Evolutionary conservation across 2,797 vertebrate species (phyloP), one percentile per base, ranked within the genome.

Genomic region (Cyprinella venusta): DNA sequence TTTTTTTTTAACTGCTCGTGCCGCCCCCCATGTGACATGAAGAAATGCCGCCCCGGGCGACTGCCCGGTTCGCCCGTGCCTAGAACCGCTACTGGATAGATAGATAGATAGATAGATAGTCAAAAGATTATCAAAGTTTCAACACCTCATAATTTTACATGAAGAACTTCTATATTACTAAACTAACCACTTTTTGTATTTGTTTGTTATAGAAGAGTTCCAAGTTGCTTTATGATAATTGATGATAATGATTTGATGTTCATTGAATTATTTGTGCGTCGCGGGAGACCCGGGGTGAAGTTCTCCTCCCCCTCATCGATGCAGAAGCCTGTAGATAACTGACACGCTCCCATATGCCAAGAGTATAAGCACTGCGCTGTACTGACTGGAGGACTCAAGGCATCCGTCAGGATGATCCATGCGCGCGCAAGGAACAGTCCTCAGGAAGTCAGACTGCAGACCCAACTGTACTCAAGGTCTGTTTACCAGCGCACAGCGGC

Each of bases 281-380:
- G 15, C 18, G 48, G 21, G 40, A 63, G 59, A 64, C 26, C 18
- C 5, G 1, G 36, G 50, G 69, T n/a, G 45, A 48, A 30, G 9
- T 65, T 78, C 18, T 67, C 30, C 1, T 15, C 40, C 64, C 77
- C 26, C 77, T 69, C 48, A 40, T 79, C 64, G 69, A 7, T 30
- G 33, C 36, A 79, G 40, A 72, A n/a, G 50, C 50, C 33, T 72
- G 65, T 36, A 77, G 64, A 54, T 42, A 75, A 72, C 15, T 81
- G 79, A 84, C 68, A 84, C 38, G 9, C 71, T 80, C 78, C 83
- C 86, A 85, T 87, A 85, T 87, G 83, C 36, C 77, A 67, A 38
- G 80, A 59, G 36, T 80, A 56, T 79, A 85, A 87, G 81, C 80
- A 85, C 81, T 71, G 64, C 59, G 24, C 74, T 76, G 81, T 80